Evolutionary conservation across 1,140 invertebrate genomes (phyloP), one percentile per base, ranked within the genome.

Genomic region (Philotrypesis tridentata): DNA sequence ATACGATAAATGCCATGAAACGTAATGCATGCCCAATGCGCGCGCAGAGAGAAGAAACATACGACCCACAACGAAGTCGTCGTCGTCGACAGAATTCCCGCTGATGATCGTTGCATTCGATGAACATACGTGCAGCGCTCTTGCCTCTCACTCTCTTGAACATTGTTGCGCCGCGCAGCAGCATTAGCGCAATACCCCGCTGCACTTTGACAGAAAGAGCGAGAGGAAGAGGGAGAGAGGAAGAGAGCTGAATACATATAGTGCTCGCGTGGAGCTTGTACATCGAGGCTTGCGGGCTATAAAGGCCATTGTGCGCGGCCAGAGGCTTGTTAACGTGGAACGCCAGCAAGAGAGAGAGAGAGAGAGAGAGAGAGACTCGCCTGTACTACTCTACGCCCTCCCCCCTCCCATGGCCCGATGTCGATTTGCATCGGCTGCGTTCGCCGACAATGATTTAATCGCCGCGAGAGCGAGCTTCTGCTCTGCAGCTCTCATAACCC

Each of bases 321-420:
- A 21, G 70, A 84, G 83, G 86, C 84, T 87, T 85, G 86, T 88
- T 86, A 88, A 86, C 85, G 81, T 81, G 86, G 80, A 85, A 87
- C 83, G 83, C 80, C 83, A 85, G 77, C 73, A 78, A 84, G 78
- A 75, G 79, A 65, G n/a, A 17, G 25, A 23, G 14, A 29, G 31
- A 29, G n/a, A 84, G 78, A 75, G 79, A 65, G n/a, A 17, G 25
- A 23, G 14, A 29, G 31, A 29, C 67, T 31, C 63, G 17, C 9
- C 67, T 29, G 0, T 12, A 7, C 25, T 1, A 31, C 27, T 31
- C 27, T 17, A 23, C 21, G 0, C 63, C 27, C 25, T 1, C 63
- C 11, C 23, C 14, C 23, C 11, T 1, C 27, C 6, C 25, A 11
- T 5, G 6, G 7, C 48, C 40, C 74, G 70, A 17, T 71, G 67